Evolutionary conservation across 2,797 vertebrate species (phyloP).

Genomic region (Molossus alvarezi): DNA sequence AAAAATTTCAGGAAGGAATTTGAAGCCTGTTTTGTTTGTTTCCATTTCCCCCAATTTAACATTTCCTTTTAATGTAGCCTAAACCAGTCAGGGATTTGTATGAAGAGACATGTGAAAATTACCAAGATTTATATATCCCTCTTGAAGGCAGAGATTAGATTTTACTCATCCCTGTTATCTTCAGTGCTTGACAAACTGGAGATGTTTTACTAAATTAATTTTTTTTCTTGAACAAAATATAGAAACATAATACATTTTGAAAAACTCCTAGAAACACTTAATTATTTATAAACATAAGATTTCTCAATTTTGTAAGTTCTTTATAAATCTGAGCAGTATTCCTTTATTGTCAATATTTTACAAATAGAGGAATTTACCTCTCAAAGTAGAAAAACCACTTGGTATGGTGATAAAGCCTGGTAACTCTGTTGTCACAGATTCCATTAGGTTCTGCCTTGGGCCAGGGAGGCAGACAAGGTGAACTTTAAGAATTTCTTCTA

Average conservation of each 20-base stretch:
- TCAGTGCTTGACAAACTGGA: slow-evolving; percentile 35
- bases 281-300: slow-evolving; percentile 32
- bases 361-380: slow-evolving; percentile 40
- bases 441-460: background rate
- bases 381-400: slow-evolving; percentile 60
- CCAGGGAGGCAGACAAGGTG: background rate
- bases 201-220: slow-evolving; percentile 50
- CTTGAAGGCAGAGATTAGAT: slow-evolving; percentile 41
- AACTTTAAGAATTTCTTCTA: slow-evolving; percentile 39
- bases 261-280: slow-evolving; percentile 54
- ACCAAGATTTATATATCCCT: slow-evolving; percentile 37
- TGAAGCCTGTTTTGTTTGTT: slow-evolving; percentile 60
- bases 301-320: slow-evolving; percentile 58
- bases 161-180: slow-evolving; percentile 46
- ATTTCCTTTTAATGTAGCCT: slow-evolving; percentile 71
- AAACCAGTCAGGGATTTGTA: slow-evolving; percentile 39
- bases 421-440: slow-evolving; percentile 45
- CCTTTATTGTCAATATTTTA: slow-evolving; percentile 51
- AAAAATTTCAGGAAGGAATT: slow-evolving; percentile 78
- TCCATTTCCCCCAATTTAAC: slow-evolving; percentile 71
- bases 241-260: slow-evolving; percentile 30
- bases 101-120: slow-evolving; percentile 56
- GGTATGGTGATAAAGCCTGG: background rate
- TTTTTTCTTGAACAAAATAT: background rate
- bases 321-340: slow-evolving; percentile 44